Base-by-base conservation (phyloP, 2,888 invertebrate genomes). In the Aphodius sticticus region DNA sequence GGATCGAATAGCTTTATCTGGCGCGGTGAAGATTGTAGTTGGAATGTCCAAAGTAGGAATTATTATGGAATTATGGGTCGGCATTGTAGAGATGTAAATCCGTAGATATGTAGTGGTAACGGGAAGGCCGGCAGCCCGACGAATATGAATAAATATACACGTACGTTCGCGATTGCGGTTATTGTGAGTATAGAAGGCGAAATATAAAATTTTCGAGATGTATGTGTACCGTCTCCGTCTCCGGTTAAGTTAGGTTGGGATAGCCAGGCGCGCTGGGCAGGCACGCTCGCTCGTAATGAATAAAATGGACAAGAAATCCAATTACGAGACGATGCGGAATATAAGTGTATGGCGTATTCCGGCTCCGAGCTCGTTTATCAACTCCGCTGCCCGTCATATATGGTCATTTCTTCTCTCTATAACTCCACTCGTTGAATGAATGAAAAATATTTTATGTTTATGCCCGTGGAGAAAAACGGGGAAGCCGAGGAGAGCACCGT, bases 321-420 rank as follows among this genome's bases (percentile, higher is more conserved):
- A 81, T 81, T 81, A 81, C 81, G 76, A 76, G 37, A 37, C 74
- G 74, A 74, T 74, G 74, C 37, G 74, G 74, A 37, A 74, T 74
- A 74, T 74, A 74, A 74, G 74, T 74, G 74, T 37, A 37, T 74
- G 74, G 35, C 35, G 74, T 37, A 37, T 74, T 74, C 74, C 74
- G 16, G 16, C 35, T 86, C 84, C 84, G 82, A 80, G 83, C 82
- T 83, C 84, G 83, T 85, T 85, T 85, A 86, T 86, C 85, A 85
- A 83, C 80, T 82, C 81, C 82, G 81, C 83, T 81, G 82, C 81
- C 83, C 78, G 81, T 84, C 85, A 82, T 85, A 86, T 86, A 86
- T 84, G 86, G 86, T 82, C 84, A 86, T 84, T 84, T 84, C 84
- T 83, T 53, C 53, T 53, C 53, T 53, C 53, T 53, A 82, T 84